Conservation (phyloP, 2,113 vertebrate genomes). For the Ellobius talpinus region DNA sequence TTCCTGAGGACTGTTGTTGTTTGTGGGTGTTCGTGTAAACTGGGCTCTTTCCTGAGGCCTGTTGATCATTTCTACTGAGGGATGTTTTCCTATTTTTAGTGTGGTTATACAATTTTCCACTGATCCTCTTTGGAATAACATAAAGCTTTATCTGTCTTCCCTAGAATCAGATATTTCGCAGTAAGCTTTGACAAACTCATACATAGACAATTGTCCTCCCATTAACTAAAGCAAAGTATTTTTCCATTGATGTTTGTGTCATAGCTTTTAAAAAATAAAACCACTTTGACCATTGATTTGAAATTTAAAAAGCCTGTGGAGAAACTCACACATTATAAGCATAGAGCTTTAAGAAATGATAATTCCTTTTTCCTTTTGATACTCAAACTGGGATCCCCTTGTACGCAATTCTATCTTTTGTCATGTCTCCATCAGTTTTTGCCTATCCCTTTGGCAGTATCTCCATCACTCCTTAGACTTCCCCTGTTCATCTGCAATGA, state of each 20-base stretch:
- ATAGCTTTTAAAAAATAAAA: not conserved
- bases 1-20: not conserved
- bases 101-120: not conserved
- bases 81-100: slow-evolving; percentile 16
- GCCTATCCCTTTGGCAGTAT: not conserved
- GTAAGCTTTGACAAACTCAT: not conserved
- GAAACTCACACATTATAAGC: not conserved
- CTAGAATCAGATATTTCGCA: not conserved
- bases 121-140: not conserved
- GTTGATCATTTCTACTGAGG: not conserved
- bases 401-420: not conserved
- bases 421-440: not conserved
- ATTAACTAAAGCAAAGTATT: slow-evolving; percentile 30
- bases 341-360: slow-evolving; percentile 13
- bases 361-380: slow-evolving; percentile 36
- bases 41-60: not conserved
- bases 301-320: not conserved
- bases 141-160: not conserved
- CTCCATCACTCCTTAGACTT: not conserved
- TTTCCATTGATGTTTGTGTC: not conserved
- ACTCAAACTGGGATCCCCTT: not conserved
- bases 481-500: not conserved
- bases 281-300: not conserved
- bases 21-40: not conserved
- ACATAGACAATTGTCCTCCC: not conserved